Percentiles rank a stretch among this genome's conserved stretches.
These are phyloP conservation scores for Hydrolagus affinis DNA, from an alignment of 2,113 vertebrate genomes.

Conservation along the genomic window DNA sequence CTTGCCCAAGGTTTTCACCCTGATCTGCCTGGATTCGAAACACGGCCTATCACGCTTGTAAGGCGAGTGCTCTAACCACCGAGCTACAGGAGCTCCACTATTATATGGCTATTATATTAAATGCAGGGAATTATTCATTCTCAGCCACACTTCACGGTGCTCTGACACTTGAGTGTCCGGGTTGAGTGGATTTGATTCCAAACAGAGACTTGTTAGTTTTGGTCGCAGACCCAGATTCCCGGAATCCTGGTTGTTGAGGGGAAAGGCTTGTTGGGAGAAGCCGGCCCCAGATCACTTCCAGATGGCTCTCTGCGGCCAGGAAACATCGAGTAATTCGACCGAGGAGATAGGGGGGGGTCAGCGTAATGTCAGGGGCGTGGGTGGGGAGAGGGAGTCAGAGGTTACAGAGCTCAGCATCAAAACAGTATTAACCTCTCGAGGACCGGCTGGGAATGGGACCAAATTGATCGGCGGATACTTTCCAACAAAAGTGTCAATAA, in stretches of 20 bases:
- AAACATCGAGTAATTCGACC: background rate
- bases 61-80: no score
- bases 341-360: no score
- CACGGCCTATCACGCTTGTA: no score
- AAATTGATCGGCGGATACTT: no score
- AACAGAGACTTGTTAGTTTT: background rate
- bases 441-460: background rate
- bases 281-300: constrained; percentile 1
- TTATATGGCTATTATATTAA: no score
- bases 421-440: constrained; percentile 1
- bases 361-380: background rate
- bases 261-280: background rate
- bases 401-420: background rate
- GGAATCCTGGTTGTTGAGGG: background rate
- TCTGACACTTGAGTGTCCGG: background rate
- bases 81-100: no score
- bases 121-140: background rate
- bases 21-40: no score
- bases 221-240: background rate
- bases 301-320: background rate
- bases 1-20: no score
- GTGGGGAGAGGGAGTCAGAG: background rate
- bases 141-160: no score
- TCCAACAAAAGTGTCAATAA: no score
- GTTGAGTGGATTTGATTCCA: background rate